A percentile compares a stretch with the other conserved stretches of the same genome.
Evolutionary conservation across 2,797 vertebrate genomes (phyloP).

Genomic region (Limnodromus scolopaceus): DNA sequence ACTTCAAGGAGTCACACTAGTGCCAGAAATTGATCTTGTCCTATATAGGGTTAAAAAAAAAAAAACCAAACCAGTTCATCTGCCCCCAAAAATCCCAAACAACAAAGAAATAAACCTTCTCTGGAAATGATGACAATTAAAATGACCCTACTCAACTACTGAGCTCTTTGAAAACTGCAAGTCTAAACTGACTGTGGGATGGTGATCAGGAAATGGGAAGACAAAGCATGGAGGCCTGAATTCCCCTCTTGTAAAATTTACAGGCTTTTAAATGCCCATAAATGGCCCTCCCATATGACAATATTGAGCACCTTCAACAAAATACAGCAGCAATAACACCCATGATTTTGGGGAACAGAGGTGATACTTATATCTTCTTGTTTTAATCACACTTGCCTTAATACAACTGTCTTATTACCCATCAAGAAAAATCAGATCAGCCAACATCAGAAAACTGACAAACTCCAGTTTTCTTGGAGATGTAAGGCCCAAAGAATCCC

Average conservation of each 20-base stretch:
- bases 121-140: not conserved
- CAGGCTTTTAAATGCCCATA: not conserved
- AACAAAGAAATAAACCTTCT: not conserved
- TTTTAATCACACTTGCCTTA: not conserved
- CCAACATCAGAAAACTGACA: not conserved
- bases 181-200: not conserved
- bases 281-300: not conserved
- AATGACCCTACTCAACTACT: fast-evolving
- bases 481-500: not conserved
- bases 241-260: not conserved
- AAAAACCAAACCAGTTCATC: not conserved
- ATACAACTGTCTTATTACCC: not conserved
- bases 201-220: not conserved
- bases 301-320: not conserved
- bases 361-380: not conserved
- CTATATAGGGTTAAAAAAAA: not conserved
- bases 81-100: fast-evolving
- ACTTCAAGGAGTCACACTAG: not conserved
- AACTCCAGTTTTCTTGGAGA: not conserved
- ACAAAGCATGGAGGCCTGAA: not conserved
- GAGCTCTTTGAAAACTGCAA: not conserved
- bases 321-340: not conserved
- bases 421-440: not conserved
- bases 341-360: not conserved
- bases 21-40: not conserved